Conservation (phyloP, 2,888 invertebrate genomes). For the Cancer borealis region DNA sequence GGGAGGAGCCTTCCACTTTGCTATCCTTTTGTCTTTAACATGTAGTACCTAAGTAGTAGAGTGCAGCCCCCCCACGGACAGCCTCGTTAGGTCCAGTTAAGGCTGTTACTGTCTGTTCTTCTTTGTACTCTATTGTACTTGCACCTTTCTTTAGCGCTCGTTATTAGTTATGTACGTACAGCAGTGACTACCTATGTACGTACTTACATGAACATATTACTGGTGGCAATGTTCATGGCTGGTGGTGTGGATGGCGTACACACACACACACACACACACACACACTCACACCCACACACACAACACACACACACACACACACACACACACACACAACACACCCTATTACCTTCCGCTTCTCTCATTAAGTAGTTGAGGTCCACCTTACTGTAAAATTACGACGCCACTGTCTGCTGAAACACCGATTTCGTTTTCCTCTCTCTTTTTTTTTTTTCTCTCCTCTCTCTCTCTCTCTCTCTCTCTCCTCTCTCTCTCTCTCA, state of each 20-base stretch:
- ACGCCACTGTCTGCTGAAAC: neutral
- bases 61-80: too few species aligned
- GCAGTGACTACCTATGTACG: too few species aligned
- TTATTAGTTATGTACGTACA: too few species aligned
- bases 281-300: neutral
- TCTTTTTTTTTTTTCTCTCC: neutral
- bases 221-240: too few species aligned
- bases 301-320: neutral
- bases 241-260: neutral
- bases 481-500: conserved; percentile 18
- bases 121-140: too few species aligned
- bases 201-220: too few species aligned
- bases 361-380: conserved; percentile 5
- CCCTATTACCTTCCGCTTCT: neutral
- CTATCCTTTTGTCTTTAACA: too few species aligned
- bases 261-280: neutral
- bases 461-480: neutral
- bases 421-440: neutral
- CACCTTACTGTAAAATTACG: neutral
- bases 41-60: too few species aligned
- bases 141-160: too few species aligned
- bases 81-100: too few species aligned
- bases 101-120: too few species aligned
- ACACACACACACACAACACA: neutral
- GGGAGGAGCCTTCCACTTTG: too few species aligned